Evolutionary conservation across 2,113 vertebrate species (phyloP).

Genomic region (Eretmochelys imbricata): DNA sequence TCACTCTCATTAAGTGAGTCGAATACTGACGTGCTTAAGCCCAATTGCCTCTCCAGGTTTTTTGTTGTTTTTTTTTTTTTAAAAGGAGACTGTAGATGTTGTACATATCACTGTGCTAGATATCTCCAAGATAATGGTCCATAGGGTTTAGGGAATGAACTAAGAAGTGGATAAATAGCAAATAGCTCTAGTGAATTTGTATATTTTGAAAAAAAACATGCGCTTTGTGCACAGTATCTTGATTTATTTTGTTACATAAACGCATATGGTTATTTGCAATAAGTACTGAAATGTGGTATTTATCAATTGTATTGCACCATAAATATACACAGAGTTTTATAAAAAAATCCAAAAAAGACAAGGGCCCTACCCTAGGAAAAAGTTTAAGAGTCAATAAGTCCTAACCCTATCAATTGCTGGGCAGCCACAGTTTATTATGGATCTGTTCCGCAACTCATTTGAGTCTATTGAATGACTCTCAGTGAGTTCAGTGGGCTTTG

Average conservation of each 20-base stretch:
- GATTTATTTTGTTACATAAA: not conserved
- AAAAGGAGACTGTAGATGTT: not conserved
- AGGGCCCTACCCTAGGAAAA: not conserved
- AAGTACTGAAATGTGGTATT: not conserved
- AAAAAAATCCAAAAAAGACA: not conserved
- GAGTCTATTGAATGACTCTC: not conserved
- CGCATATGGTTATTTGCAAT: not conserved
- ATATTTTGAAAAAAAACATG: fast-evolving
- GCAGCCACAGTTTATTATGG: not conserved
- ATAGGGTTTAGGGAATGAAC: not conserved
- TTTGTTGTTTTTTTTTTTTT: not conserved
- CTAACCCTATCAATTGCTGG: not conserved
- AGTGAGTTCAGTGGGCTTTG: not conserved
- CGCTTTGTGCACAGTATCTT: fast-evolving
- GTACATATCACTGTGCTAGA: fast-evolving
- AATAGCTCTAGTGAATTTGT: fast-evolving
- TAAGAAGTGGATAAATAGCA: not conserved
- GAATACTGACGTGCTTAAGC: not conserved
- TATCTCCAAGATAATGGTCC: not conserved
- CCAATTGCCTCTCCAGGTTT: not conserved
- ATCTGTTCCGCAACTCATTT: not conserved
- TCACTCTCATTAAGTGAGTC: not conserved
- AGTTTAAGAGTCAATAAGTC: not conserved
- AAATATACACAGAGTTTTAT: not conserved
- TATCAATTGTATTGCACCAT: too few species aligned